Conservation (phyloP, 1,140 invertebrate species). For the Leptopilina boulardi region DNA sequence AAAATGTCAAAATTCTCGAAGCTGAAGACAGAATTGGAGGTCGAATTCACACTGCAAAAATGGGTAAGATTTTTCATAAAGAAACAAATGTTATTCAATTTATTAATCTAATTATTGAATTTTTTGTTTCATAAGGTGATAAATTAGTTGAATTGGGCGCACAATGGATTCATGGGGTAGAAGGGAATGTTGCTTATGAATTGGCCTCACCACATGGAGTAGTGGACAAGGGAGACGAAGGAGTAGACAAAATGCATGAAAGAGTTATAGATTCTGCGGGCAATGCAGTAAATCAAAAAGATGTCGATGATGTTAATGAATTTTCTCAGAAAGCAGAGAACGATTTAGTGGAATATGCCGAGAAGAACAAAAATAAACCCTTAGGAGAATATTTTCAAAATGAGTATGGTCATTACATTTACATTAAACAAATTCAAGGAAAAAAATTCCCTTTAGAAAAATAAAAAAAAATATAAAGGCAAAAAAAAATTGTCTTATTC, state of each 20-base stretch:
- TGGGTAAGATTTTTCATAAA: slow-evolving; percentile 58
- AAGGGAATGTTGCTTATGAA: slow-evolving; percentile 82
- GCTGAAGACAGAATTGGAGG: slow-evolving; percentile 85
- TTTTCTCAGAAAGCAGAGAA: slow-evolving; percentile 55
- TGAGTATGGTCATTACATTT: no score
- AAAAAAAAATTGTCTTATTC: no score
- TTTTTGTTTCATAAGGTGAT: slow-evolving; percentile 61
- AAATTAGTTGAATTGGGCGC: slow-evolving; percentile 87
- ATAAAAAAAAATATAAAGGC: no score
- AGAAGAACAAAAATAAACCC: slow-evolving; percentile 58
- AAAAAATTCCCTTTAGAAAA: no score
- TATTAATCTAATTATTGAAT: slow-evolving; percentile 50
- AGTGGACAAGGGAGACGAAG: slow-evolving; percentile 31
- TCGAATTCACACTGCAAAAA: no score
- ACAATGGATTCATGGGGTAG: slow-evolving; percentile 90
- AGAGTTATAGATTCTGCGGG: slow-evolving; percentile 72
- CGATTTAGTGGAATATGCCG: slow-evolving; percentile 52
- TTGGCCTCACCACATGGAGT: slow-evolving; percentile 70
- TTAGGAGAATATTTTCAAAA: slow-evolving; percentile 72
- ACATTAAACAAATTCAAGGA: no score
- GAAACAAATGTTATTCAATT: not conserved
- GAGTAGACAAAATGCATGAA: slow-evolving; percentile 62
- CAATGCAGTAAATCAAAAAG: not conserved
- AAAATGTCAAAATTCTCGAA: no score
- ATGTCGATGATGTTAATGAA: slow-evolving; percentile 43